Conservation (phyloP, 37 sponge, comb jelly and placozoan genomes). For the Axinella damicornis region DNA sequence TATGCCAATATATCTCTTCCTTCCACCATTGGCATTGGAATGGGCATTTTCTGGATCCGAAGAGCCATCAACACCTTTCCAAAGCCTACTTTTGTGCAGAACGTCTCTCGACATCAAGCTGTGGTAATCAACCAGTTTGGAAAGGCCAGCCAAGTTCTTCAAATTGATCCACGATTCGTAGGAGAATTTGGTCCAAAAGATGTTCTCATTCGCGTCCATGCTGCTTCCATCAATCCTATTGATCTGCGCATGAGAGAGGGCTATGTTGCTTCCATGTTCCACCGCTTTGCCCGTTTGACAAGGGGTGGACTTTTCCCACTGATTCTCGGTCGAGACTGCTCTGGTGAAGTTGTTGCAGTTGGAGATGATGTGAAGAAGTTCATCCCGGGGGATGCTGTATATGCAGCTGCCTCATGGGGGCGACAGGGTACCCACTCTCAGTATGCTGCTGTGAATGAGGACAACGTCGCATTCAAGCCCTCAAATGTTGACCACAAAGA, state of each 20-base stretch:
- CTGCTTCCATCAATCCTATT: conserved; percentile 74
- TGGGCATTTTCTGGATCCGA: conserved; percentile 32
- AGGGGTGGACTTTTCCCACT: conserved; percentile 55
- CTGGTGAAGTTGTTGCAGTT: conserved; percentile 87
- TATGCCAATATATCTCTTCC: conserved; percentile 11
- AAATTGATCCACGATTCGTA: conserved; percentile 32
- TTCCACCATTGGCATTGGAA: conserved; percentile 8
- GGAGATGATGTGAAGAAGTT: conserved; percentile 75
- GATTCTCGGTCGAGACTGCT: conserved; percentile 85
- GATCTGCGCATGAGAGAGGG: conserved; percentile 67
- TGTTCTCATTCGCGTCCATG: conserved; percentile 77
- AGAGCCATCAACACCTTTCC: background rate
- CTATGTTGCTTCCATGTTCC: conserved; percentile 43
- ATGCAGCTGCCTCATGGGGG: conserved; percentile 41
- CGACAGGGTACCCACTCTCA: conserved; percentile 71
- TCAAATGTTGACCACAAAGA: conserved; percentile 53
- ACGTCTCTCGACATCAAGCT: conserved; percentile 66
- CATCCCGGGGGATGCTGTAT: conserved; percentile 77
- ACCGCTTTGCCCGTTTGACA: background rate
- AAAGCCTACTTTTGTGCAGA: conserved; percentile 18
- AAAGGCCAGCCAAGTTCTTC: conserved; percentile 40
- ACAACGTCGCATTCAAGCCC: conserved; percentile 68
- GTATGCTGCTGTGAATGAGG: conserved; percentile 52
- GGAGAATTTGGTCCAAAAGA: conserved; percentile 71
- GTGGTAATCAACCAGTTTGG: conserved; percentile 46